Conservation (phyloP, 2,797 vertebrate species). For the Bucorvus abyssinicus region DNA sequence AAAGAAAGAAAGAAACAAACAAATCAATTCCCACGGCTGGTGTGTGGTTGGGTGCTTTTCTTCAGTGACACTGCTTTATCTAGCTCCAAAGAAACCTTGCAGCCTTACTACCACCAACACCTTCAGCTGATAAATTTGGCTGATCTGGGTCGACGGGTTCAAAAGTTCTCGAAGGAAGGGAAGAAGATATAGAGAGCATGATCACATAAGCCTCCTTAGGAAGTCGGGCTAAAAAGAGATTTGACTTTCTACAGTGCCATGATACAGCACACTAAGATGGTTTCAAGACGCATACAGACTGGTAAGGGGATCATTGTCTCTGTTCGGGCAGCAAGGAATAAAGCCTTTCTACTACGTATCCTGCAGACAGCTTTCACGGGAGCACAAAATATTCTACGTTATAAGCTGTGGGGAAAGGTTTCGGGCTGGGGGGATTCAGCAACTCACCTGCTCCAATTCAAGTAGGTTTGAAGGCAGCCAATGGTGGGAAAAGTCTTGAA, state of each 20-base stretch:
- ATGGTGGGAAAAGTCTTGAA: background rate
- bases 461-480: background rate
- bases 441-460: background rate
- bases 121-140: background rate
- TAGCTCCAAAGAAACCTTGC: background rate
- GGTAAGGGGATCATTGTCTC: background rate
- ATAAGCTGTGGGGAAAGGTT: background rate
- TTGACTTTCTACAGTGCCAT: slow-evolving; percentile 43
- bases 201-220: slow-evolving; percentile 55
- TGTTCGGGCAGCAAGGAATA: background rate
- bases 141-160: slow-evolving; percentile 16
- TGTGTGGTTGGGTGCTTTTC: background rate
- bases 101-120: background rate
- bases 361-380: background rate
- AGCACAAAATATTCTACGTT: background rate
- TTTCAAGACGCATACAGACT: background rate
- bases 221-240: slow-evolving; percentile 37
- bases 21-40: background rate
- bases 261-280: slow-evolving; percentile 5
- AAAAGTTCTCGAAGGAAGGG: slow-evolving; percentile 26
- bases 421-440: background rate
- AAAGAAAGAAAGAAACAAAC: no score
- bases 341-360: background rate
- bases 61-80: background rate
- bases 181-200: slow-evolving; percentile 51